Evolutionary conservation across 2,888 invertebrate species (phyloP), one percentile per base, ranked within the genome.

Genomic region (Tenodera sinensis): DNA sequence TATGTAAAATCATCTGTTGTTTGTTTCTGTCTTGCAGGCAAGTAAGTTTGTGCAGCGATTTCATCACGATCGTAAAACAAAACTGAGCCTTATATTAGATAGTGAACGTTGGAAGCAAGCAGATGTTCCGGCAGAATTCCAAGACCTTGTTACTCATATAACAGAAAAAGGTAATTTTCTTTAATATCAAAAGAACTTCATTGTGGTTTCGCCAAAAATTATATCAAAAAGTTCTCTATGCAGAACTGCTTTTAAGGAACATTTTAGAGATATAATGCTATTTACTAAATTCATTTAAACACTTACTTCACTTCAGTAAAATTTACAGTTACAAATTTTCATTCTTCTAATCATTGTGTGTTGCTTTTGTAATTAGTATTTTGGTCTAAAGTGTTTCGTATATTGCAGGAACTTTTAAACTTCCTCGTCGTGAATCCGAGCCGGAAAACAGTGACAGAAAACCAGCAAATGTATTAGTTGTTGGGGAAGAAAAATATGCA

Each of bases 91-190:
- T 90, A 95, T 98, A 82, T 94, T 99, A 84, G 99, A 99, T 92
- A 96, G 96, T 90, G 99, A 99, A 93, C 94, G 97, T 90, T 99
- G 99, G 99, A 98, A 97, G 92, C 96, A 97, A 91, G 97, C 98
- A 7, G 98, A 98, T 92, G 97, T 99, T 88, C 97, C 98, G 0
- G 94, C 95, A 91, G 97, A 98, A 92, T 97, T 99, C 93, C 99
- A 99, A 93, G 95, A 96, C 91, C 95, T 98, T 90, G 96, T 98
- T 81, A 96, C 96, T 92, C 95, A 95, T 91, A 96, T 98, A 92
- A 94, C 94, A 27, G 82, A 82, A 25, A 87, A 83, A 28, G 87
- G 87, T 87, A 34, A 82, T 27, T 4, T 34, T 0, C 8, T 0
- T n/a, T n/a, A n/a, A 30, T 30, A 30, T 30, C 30, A 30, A 4